Evolutionary conservation across 2,888 invertebrate species (phyloP).

Genomic region (Harpalus rubripes): DNA sequence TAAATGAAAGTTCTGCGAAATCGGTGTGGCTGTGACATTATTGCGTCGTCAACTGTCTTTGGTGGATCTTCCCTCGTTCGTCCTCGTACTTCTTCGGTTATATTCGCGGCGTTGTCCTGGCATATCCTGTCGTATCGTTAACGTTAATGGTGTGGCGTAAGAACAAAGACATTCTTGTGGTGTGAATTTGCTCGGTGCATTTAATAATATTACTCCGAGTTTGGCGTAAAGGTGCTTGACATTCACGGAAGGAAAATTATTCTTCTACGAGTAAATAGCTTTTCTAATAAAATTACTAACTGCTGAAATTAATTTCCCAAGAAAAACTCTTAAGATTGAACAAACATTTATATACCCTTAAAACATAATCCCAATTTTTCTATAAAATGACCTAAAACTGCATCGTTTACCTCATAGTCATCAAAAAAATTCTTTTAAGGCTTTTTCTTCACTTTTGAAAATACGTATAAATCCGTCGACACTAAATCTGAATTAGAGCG

Average conservation of each 20-base stretch:
- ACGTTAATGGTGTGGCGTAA: slow-evolving; percentile 59
- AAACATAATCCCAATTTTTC: no score
- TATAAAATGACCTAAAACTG: no score
- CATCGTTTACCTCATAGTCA: no score
- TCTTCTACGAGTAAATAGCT: slow-evolving; percentile 5
- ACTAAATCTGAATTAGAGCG: no score
- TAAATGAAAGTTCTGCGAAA: slow-evolving; percentile 29
- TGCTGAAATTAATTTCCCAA: slow-evolving; percentile 1
- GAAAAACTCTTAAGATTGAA: slow-evolving; percentile 7
- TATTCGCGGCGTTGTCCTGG: slow-evolving; percentile 40
- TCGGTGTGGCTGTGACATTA: slow-evolving; percentile 41
- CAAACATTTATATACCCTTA: no score
- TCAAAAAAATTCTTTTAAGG: no score
- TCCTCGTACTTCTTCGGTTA: slow-evolving; percentile 30
- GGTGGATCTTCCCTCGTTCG: slow-evolving; percentile 1
- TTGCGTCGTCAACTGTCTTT: slow-evolving; percentile 32
- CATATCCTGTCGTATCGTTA: slow-evolving; percentile 54
- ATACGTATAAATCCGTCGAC: no score
- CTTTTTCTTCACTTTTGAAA: no score
- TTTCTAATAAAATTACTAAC: slow-evolving; percentile 32
- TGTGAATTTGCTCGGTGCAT: slow-evolving; percentile 55
- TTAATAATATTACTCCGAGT: slow-evolving; percentile 55
- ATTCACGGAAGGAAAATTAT: not conserved
- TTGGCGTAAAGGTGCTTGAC: slow-evolving; percentile 17
- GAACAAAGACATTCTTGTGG: slow-evolving; percentile 64